phyloP scores from a whole-genome alignment of 2,797 vertebrate species.

The Sciurus carolinensis region DNA sequence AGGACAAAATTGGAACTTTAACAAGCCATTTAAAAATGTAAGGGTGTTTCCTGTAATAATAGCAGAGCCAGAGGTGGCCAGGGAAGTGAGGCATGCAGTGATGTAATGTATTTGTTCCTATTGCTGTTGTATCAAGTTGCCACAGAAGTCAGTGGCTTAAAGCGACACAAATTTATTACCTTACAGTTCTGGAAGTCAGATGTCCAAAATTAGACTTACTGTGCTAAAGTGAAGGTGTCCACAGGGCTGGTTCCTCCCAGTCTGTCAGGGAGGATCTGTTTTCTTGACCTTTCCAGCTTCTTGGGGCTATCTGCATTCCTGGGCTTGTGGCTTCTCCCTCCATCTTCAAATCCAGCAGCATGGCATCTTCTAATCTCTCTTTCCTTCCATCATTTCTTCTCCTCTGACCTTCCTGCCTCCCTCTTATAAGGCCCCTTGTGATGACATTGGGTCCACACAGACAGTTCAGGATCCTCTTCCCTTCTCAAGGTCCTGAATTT shows the following conservation, averaged over 20 bases:
- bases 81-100: neutral
- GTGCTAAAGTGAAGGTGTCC: neutral
- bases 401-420: neutral
- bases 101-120: neutral
- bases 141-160: neutral
- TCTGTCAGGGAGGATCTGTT: neutral
- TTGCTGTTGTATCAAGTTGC: neutral
- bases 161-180: neutral
- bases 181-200: neutral
- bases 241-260: neutral
- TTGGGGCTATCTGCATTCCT: neutral
- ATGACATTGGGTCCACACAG: neutral
- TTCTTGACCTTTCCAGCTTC: neutral
- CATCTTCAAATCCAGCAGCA: neutral
- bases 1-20: constrained; percentile 21
- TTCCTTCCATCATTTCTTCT: neutral
- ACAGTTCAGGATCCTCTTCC: neutral
- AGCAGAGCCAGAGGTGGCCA: neutral
- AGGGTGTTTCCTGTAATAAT: neutral
- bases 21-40: neutral
- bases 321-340: neutral
- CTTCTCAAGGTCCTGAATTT: neutral
- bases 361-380: neutral
- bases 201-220: neutral
- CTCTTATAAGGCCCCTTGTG: neutral